Evolutionary conservation across 2,888 invertebrate species (phyloP), one percentile per base, ranked within the genome.

Genomic region (Drosophila pseudotakahashii): DNA sequence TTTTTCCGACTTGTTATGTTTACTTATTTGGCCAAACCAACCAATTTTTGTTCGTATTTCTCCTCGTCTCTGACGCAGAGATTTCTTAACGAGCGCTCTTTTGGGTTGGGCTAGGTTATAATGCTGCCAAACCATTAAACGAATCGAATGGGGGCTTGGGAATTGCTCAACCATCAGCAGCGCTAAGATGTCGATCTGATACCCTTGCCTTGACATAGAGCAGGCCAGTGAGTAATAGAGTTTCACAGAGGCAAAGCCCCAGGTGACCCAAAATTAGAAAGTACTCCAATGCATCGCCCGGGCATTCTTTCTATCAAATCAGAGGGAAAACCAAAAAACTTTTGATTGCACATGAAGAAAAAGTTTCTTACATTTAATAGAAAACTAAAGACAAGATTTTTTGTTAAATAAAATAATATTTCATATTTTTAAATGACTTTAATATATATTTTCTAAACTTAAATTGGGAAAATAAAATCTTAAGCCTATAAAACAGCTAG

Each of bases 31-130:
- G 48, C 47, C 16, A 32, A 26, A 26, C 26, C 26, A 26, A 26
- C 10, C 61, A 53, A 52, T 58, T 60, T 68, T 64, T 61, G 63
- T 47, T 60, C 59, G 41, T 59, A 55, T 48, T 62, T 36, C 41
- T 44, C 58, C 34, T 48, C 34, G 62, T 13, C 50, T 67, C 52
- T 44, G 47, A 52, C 42, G 39, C 45, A 37, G 50, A 59, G 51
- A 64, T 68, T 63, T 71, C 47, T 54, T 59, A 63, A 75, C 58
- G 69, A 64, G 51, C 68, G 36, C 57, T 47, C 51, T 58, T 52
- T 63, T 60, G 78, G 83, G 83, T 84, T 84, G 83, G 83, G 80
- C 81, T 88, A 81, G 81, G 88, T 83, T 88, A 69, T 73, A 86
- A 23, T 39, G 52, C 61, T 47, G 55, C 39, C 44, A 66, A 57